Conservation (phyloP, 2,888 invertebrate genomes). For the Timema podura region DNA sequence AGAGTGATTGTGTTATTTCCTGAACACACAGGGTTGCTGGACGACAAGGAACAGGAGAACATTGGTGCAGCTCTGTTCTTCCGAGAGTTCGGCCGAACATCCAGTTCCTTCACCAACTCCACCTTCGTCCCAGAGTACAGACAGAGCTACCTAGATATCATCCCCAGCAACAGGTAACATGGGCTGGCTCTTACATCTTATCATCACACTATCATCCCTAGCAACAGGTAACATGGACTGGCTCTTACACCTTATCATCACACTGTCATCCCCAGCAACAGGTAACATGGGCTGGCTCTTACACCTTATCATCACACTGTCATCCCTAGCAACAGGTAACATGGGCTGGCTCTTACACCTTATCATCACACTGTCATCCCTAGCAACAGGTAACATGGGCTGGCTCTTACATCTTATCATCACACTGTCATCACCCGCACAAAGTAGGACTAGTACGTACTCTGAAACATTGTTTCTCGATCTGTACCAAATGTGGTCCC, state of each 20-base stretch:
- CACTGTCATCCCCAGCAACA: constrained; percentile 65
- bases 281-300: constrained; percentile 42
- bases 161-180: constrained; percentile 62
- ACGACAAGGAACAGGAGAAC: constrained; percentile 67
- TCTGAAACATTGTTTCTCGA: no score
- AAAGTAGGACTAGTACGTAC: no score
- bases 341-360: no score
- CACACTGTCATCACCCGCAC: no score
- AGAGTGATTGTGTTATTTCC: no score
- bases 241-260: constrained; percentile 38
- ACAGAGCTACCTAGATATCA: constrained; percentile 63
- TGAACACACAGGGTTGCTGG: constrained; percentile 64
- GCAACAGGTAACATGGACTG: no score
- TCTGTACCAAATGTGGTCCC: no score
- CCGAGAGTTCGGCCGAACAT: constrained; percentile 73
- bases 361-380: constrained; percentile 60
- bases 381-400: constrained; percentile 52
- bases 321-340: no score
- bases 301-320: background rate
- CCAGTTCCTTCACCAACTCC: constrained; percentile 75
- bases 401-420: constrained; percentile 1
- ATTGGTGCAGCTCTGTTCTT: constrained; percentile 74
- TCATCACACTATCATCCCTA: no score
- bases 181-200: background rate
- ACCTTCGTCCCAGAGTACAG: constrained; percentile 72